Base-by-base conservation (phyloP, 1,140 invertebrate species). In the Globodera ellingtonae region DNA sequence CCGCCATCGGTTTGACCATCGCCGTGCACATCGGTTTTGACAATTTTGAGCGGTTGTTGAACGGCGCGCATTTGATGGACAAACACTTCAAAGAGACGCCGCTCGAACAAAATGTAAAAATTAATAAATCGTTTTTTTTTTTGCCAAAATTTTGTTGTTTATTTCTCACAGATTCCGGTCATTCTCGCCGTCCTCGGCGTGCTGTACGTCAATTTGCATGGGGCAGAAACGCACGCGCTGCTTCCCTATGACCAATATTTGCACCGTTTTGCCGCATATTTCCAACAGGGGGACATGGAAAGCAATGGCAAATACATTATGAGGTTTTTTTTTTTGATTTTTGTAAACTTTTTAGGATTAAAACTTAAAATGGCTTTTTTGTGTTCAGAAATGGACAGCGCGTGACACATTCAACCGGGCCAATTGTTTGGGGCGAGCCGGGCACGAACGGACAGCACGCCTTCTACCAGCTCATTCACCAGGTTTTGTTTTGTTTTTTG, bases 281-380 rank as follows among this genome's bases (percentile, higher is more conserved):
- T 99, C 91, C 98, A 99, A 91, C 98, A 99, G 92, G 97, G 97
- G 13, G 98, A 99, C 90, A 99, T 99, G 98, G 98, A 99, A 91
- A 98, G 95, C 81, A 99, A 99, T 91, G 98, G 98, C 85, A 99
- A 99, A 92, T 97, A 93, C 82, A 87, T 87, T 52, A 86, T 72
- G n/a, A 74, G 84, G 75, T 82, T 52, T 48, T 79, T 79, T 93
- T 0, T 97, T 94, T 13, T 92, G 94, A 65, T 35, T 35, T 35
- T 35, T 35, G 1, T 35, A 35, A 35, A 1, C 35, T 35, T 35
- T 35, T 35, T 35, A 44, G 15, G 35, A 66, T 56, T 47, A n/a
- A 72, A 56, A 46, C 6, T 21, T 59, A 47, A 8, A 75, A 50
- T 10, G 21, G 21, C n/a, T 52, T 75, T 52, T 46, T 52, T 87